These are phyloP conservation scores for Cephus sareptanus DNA, from an alignment of 2,888 invertebrate genomes.

Conservation along the genomic window DNA sequence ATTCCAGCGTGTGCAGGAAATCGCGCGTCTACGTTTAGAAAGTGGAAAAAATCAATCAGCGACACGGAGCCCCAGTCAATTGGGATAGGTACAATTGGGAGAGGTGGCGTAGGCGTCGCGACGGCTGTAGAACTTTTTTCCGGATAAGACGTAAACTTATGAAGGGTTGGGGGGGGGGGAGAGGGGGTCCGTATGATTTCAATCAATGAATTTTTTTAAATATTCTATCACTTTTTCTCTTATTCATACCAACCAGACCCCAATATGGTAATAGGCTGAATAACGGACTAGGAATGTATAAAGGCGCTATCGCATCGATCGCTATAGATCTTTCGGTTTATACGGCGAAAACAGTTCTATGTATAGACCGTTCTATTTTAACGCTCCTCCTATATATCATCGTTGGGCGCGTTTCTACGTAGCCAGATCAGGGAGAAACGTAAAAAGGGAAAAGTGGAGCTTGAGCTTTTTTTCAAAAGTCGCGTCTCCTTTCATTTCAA, in stretches of 20 bases:
- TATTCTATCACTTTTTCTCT: not conserved
- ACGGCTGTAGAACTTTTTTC: not conserved
- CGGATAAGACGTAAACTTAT: too few relatives aligned
- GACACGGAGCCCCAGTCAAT: conserved; percentile 1
- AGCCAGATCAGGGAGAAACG: not conserved
- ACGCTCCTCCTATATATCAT: not conserved
- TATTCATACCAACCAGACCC: not conserved
- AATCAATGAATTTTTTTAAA: not conserved
- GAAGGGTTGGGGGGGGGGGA: too few relatives aligned
- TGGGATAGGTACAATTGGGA: not conserved
- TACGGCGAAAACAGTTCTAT: not conserved
- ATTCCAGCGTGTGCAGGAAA: conserved; percentile 50
- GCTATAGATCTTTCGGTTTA: not conserved
- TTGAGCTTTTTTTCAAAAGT: conserved; percentile 35
- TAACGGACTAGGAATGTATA: not conserved
- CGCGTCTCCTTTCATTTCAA: conserved; percentile 65
- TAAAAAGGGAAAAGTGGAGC: conserved; percentile 13
- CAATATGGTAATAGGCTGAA: not conserved
- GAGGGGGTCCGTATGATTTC: not conserved
- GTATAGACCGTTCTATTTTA: not conserved
- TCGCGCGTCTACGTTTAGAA: conserved; percentile 54
- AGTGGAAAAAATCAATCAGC: conserved; percentile 52
- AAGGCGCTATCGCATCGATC: not conserved
- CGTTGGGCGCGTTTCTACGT: not conserved
- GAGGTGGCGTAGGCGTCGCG: not conserved